phyloP scores from a whole-genome alignment of 2,113 vertebrate genomes.

The Cottus gobio region DNA sequence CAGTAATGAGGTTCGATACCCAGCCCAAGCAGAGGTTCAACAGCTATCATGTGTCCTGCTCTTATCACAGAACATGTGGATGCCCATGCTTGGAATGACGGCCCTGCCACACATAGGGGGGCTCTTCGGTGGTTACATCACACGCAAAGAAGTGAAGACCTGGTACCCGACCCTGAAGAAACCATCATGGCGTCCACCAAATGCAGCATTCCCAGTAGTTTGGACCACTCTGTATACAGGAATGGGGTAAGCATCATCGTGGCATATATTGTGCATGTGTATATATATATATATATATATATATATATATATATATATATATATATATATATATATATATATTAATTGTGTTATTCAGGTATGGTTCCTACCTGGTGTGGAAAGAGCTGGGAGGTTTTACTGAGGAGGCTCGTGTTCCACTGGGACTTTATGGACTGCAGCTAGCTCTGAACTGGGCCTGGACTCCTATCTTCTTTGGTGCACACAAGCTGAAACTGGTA shows the following conservation, averaged over 20 bases:
- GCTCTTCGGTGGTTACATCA: conserved; percentile 83
- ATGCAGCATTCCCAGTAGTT: conserved; percentile 83
- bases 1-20: neutral
- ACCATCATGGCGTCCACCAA: conserved; percentile 88
- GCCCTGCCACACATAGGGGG: conserved; percentile 89
- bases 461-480: conserved; percentile 88
- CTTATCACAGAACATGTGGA: conserved; percentile 83
- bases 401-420: conserved; percentile 83
- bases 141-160: conserved; percentile 73
- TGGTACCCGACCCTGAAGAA: conserved; percentile 87
- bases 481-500: conserved; percentile 87
- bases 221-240: conserved; percentile 89
- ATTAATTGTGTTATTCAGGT: conserved; percentile 82
- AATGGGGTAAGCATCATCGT: conserved; percentile 84
- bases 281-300: too few relatives aligned
- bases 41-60: neutral
- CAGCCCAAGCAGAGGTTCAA: neutral
- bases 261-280: too few relatives aligned
- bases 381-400: conserved; percentile 89
- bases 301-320: too few relatives aligned
- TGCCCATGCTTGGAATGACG: conserved; percentile 84
- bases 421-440: conserved; percentile 90
- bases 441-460: conserved; percentile 90
- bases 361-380: conserved; percentile 93
- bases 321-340: too few relatives aligned